A percentile compares a stretch with the other conserved stretches of the same genome.
These are phyloP conservation scores for Caenorhabditis afra DNA, from an alignment of 2,888 invertebrate species.

Conservation along the genomic window DNA sequence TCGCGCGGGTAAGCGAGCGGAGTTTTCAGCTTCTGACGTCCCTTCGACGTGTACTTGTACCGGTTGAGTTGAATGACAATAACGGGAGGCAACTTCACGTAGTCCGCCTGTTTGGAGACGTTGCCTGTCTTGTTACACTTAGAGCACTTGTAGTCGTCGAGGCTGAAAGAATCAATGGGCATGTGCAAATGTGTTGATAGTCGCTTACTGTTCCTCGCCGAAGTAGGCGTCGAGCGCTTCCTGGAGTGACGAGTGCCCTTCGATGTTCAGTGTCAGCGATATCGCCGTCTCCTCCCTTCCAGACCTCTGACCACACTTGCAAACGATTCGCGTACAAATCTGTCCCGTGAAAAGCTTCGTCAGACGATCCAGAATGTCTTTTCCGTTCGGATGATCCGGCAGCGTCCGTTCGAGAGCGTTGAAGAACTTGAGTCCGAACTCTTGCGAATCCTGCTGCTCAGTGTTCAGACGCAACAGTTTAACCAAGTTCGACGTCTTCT, in stretches of 20 bases:
- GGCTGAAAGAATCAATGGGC: conserved; percentile 48
- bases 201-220: conserved; percentile 67
- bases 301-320: conserved; percentile 68
- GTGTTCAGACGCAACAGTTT: conserved; percentile 69
- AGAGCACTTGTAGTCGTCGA: conserved; percentile 74
- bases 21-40: conserved; percentile 73
- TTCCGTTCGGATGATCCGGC: conserved; percentile 74
- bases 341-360: conserved; percentile 45
- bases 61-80: conserved; percentile 76
- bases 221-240: conserved; percentile 71
- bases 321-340: conserved; percentile 45
- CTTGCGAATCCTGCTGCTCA: conserved; percentile 79
- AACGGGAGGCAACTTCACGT: conserved; percentile 72
- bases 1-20: conserved; percentile 72
- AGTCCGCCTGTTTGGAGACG: conserved; percentile 54
- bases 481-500: conserved; percentile 65
- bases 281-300: conserved; percentile 29
- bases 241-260: conserved; percentile 69
- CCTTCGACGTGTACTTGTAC: conserved; percentile 69
- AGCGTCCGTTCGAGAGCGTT: conserved; percentile 75
- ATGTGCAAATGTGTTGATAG: background rate
- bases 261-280: conserved; percentile 72
- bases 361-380: conserved; percentile 52
- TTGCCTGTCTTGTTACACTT: conserved; percentile 66
- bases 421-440: conserved; percentile 77